Conservation (phyloP, 1,140 invertebrate species). For the Drosophila elegans region DNA sequence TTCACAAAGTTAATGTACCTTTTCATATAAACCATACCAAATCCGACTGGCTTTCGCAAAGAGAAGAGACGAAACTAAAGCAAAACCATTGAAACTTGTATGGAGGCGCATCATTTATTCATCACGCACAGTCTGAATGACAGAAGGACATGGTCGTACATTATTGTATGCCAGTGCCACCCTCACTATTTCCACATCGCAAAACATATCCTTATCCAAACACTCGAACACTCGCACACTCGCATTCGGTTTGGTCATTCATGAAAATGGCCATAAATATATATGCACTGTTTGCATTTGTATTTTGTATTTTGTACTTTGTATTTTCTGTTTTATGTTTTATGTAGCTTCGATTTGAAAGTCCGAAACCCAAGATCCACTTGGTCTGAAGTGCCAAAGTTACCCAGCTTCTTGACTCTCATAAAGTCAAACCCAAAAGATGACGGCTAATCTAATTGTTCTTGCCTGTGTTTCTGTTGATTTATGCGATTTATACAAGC, state of each 20-base stretch:
- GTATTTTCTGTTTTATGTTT: constrained; percentile 32
- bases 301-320: constrained; percentile 29
- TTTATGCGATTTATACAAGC: constrained; percentile 23
- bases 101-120: constrained; percentile 76
- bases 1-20: constrained; percentile 47
- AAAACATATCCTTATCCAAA: constrained; percentile 43
- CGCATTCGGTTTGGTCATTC: constrained; percentile 63
- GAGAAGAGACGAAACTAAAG: constrained; percentile 52
- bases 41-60: neutral
- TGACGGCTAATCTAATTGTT: constrained; percentile 27
- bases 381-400: constrained; percentile 31
- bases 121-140: constrained; percentile 68
- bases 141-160: constrained; percentile 60
- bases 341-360: constrained; percentile 48
- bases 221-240: constrained; percentile 20
- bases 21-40: constrained; percentile 1
- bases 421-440: constrained; percentile 29
- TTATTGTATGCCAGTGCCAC: constrained; percentile 41
- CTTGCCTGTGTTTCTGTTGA: constrained; percentile 17
- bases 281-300: constrained; percentile 26
- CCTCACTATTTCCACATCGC: constrained; percentile 35
- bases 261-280: constrained; percentile 78
- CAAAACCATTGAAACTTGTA: constrained; percentile 73
- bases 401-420: constrained; percentile 11
- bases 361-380: constrained; percentile 26